Percentiles rank a stretch among this genome's conserved stretches.
Evolutionary conservation across 2,113 vertebrate genomes (phyloP).

Genomic region (Xyrauchen texanus): DNA sequence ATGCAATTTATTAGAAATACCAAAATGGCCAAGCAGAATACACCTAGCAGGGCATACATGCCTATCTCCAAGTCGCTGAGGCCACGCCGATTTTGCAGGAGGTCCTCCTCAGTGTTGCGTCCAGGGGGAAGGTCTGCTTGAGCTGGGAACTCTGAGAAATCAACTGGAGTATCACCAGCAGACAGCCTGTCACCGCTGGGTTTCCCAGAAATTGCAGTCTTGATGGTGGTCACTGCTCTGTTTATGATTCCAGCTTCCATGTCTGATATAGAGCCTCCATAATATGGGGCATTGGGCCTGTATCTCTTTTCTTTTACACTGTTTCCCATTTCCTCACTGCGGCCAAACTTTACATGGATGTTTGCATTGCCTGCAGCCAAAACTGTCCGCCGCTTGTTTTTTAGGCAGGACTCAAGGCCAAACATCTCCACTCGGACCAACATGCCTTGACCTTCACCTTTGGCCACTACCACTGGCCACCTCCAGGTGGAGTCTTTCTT

Average conservation of each 20-base stretch:
- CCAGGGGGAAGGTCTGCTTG: conserved; percentile 79
- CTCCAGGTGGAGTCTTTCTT: conserved; percentile 62
- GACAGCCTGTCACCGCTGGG: conserved; percentile 73
- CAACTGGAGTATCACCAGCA: conserved; percentile 78
- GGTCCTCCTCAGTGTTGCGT: conserved; percentile 75
- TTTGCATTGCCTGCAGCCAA: conserved; percentile 81
- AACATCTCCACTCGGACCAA: conserved; percentile 89
- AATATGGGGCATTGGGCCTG: conserved; percentile 71
- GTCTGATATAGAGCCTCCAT: conserved; percentile 75
- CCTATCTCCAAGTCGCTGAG: conserved; percentile 92
- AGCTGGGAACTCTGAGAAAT: conserved; percentile 86
- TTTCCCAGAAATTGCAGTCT: conserved; percentile 68
- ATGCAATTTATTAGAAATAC: conserved; percentile 96
- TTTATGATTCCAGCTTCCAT: conserved; percentile 78
- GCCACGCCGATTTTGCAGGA: conserved; percentile 76
- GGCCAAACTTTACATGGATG: conserved; percentile 83
- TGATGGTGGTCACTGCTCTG: conserved; percentile 74
- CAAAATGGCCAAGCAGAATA: conserved; percentile 94
- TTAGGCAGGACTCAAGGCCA: conserved; percentile 85
- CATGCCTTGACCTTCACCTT: conserved; percentile 87
- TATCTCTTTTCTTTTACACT: conserved; percentile 80
- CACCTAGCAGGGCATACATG: conserved; percentile 94
- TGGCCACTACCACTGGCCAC: conserved; percentile 82
- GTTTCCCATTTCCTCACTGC: conserved; percentile 74
- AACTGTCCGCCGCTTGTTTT: conserved; percentile 81